Evolutionary conservation across 53 echinoderm and acorn worm species (phyloP), one percentile per base, ranked within the genome.

Genomic region (Henricia sp.): DNA sequence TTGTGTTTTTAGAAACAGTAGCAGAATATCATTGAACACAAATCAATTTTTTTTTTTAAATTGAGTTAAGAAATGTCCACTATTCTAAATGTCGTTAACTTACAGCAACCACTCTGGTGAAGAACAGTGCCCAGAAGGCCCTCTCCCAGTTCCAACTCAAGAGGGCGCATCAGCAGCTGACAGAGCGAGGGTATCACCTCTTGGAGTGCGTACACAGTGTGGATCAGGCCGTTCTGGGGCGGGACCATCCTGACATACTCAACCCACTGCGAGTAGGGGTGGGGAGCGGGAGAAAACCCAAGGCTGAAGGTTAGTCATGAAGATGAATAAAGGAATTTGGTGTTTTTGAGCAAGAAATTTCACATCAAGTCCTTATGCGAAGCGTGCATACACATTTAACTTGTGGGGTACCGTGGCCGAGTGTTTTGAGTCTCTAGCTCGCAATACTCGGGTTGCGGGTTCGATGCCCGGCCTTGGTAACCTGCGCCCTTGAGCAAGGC

Each of bases 161-260:
- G 70, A 82, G 83, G 55, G 90, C 88, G 4, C 86, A 92, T 32
- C 12, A 72, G 5, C 85, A 92, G 64, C 88, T 97, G 12, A 67
- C 50, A 3, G 92, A 88, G 37, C 84, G 90, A 70, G 54, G 77
- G 38, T 65, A 87, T 2, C 88, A 93, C 64, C 83, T 97, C 27
- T 41, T 94, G 34, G 90, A 92, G 63, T 94, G 92, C 28, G 74
- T 97, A 9, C 89, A 88, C 53, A 74, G 73, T 3, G 86, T 97
- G 19, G 82, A 72, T 26, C 63, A 69, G 35, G 94, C 91, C 1
- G 19, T 97, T 26, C 59, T 90, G 20, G 75, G 85, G 1, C 60
- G 67, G 68, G 88, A 94, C 60, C 94, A 97, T 25, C 97, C 94
- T 0, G 82, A 85, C 36, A 84, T 97, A 16, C 75, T 97, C 28